phyloP scores from a whole-genome alignment of 2,797 vertebrate genomes.

The Hypotaenidia okinawae region DNA sequence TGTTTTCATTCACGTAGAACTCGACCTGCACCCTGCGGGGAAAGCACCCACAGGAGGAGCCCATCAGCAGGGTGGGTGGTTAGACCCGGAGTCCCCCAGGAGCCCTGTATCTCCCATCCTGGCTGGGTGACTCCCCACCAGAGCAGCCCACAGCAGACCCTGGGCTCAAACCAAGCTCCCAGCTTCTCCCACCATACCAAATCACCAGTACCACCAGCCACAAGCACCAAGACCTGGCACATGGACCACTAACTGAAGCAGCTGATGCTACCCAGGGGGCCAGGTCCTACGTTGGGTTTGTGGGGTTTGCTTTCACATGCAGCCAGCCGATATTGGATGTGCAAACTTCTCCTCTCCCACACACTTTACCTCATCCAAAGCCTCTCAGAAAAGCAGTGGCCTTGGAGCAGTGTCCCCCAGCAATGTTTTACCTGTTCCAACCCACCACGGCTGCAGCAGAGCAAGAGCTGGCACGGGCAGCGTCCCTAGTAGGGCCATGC shows the following conservation, averaged over 20 bases:
- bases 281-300: not conserved
- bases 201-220: rapidly evolving
- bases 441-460: not conserved
- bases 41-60: not conserved
- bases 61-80: rapidly evolving
- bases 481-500: rapidly evolving
- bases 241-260: rapidly evolving
- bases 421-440: not conserved
- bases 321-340: not conserved
- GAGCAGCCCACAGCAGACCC: not conserved
- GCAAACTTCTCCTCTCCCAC: not conserved
- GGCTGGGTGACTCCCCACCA: not conserved
- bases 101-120: not conserved
- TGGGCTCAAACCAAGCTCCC: not conserved
- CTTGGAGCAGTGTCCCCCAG: not conserved
- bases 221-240: not conserved
- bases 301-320: not conserved
- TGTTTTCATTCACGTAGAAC: constrained; percentile 98
- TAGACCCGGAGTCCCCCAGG: not conserved
- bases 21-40: constrained; percentile 91
- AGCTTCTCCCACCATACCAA: not conserved
- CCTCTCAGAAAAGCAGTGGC: not conserved
- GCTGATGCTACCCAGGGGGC: rapidly evolving
- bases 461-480: rapidly evolving
- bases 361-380: rapidly evolving